Evolutionary conservation across 1,140 invertebrate species (phyloP), one percentile per base, ranked within the genome.

Genomic region (Saccostrea echinata): DNA sequence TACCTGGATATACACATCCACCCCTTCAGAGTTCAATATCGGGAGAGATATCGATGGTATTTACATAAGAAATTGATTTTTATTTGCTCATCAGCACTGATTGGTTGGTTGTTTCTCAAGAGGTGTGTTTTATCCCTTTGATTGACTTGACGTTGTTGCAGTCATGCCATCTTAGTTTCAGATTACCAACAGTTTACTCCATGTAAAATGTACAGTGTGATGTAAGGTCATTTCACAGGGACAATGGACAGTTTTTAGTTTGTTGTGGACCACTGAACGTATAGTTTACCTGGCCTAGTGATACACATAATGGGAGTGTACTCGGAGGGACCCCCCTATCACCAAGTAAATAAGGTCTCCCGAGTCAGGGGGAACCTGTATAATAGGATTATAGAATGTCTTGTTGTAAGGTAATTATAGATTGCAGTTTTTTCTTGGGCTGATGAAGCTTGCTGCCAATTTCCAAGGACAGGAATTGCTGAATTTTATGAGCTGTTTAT

Each of bases 21-120:
- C 68, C 68, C 68, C 68, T 76, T 76, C 68, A 30, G 27, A 76
- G 68, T 76, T 76, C 68, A 33, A 76, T 33, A 76, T 30, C 0
- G 33, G 27, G 27, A 27, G 24, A 33, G 68, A 76, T 76, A 76
- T 30, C 68, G 68, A 76, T 27, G 33, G 11, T 13, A 76, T 76
- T 76, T 76, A 76, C 68, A 76, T 76, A 76, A 33, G 68, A 27
- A 76, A 76, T 76, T 76, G 68, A 76, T 76, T 76, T 76, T 76
- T 71, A 16, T 18, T 12, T 61, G 27, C 27, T 24, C 13, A 33
- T 76, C 30, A 30, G 12, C 68, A 33, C 11, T 9, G 68, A 76
- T 76, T 76, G 68, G 68, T 27, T 76, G 68, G 24, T 16, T 18
- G 16, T 76, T 76, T 0, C 27, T 16, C 12, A 27, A 76, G 68